phyloP scores from a whole-genome alignment of 2,797 vertebrate genomes.

The Gallinago stenura region DNA sequence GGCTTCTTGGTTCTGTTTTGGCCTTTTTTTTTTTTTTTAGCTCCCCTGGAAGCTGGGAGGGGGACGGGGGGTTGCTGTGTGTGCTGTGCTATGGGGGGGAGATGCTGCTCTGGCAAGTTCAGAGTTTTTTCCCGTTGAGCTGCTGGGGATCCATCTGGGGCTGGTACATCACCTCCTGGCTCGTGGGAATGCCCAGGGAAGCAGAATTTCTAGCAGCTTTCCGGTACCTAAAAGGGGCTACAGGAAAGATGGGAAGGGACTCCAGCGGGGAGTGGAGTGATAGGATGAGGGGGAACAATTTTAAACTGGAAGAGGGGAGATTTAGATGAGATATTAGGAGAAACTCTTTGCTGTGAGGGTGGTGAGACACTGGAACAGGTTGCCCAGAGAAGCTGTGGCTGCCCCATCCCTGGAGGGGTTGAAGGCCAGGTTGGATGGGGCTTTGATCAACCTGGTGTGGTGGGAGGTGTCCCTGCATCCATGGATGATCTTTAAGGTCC shows the following conservation, averaged over 20 bases:
- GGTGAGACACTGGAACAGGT: background rate
- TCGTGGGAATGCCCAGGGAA: background rate
- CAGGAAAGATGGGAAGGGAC: background rate
- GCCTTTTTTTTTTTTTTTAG: background rate
- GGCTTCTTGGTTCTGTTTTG: background rate
- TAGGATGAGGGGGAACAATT: background rate
- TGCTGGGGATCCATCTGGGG: too few species aligned
- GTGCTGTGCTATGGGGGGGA: background rate
- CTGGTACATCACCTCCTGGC: background rate
- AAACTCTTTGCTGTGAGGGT: background rate
- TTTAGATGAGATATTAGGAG: background rate
- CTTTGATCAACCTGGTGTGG: background rate
- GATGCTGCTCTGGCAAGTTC: background rate
- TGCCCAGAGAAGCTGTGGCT: background rate
- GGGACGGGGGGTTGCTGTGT: background rate
- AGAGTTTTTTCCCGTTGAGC: rapidly evolving
- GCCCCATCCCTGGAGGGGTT: background rate
- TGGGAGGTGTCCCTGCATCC: background rate
- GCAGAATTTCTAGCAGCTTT: background rate
- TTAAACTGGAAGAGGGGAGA: background rate
- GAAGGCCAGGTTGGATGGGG: background rate
- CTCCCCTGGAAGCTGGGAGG: background rate
- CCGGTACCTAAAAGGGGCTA: background rate
- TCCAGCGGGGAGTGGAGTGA: background rate
- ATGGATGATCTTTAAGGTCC: background rate